Percentiles rank a stretch among this genome's conserved stretches.
Conservation (phyloP, 2,797 vertebrate species). For the Sebastolobus alascanus region DNA sequence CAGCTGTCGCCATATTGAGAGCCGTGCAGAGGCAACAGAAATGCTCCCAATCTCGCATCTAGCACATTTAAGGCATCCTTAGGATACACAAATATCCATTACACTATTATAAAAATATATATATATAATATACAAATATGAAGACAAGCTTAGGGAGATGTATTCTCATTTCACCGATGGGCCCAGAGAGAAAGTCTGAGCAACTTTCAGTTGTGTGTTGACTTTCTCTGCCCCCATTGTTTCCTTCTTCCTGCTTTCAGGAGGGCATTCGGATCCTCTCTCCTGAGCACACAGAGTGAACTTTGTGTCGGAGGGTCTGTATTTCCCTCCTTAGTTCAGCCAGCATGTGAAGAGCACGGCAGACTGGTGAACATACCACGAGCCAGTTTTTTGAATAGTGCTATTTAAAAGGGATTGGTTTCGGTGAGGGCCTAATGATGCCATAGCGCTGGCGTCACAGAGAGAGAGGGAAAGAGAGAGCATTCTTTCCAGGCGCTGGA, state of each 20-base stretch:
- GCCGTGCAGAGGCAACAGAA: no score
- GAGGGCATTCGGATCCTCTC: conserved; percentile 27
- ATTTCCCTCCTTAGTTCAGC: conserved; percentile 53
- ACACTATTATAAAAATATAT: neutral
- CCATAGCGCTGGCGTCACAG: conserved; percentile 66
- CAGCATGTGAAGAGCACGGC: conserved; percentile 49
- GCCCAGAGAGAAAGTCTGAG: conserved; percentile 5
- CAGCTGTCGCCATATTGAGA: neutral
- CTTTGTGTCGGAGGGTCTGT: conserved; percentile 42
- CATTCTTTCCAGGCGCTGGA: conserved; percentile 79
- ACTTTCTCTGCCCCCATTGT: conserved; percentile 34
- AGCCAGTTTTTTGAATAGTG: conserved; percentile 78
- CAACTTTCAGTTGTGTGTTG: conserved; percentile 1
- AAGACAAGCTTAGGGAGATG: neutral
- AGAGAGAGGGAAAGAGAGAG: conserved; percentile 42
- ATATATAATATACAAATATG: neutral
- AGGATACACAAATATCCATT: neutral
- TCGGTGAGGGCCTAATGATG: conserved; percentile 69
- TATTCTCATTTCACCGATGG: neutral
- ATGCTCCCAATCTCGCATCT: no score
- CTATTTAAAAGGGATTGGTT: conserved; percentile 75
- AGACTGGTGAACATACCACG: conserved; percentile 54
- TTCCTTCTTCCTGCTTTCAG: conserved; percentile 39
- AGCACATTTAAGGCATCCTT: neutral
- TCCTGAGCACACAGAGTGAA: conserved; percentile 43